phyloP scores from a whole-genome alignment of 2,797 vertebrate genomes.

The Simalia tracyae region DNA sequence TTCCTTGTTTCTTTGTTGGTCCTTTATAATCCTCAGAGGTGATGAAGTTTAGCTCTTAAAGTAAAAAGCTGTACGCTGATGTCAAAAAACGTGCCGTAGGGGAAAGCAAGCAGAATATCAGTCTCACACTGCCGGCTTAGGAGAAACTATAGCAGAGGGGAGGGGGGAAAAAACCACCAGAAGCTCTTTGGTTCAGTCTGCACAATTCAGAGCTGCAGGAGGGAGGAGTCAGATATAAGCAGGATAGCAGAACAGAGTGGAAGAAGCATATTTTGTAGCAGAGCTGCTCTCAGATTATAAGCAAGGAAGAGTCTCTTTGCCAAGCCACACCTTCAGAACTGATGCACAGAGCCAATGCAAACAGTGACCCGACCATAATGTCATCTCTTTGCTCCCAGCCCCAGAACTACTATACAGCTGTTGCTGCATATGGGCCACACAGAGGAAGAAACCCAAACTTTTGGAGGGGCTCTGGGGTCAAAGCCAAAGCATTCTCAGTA shows the following conservation, averaged over 20 bases:
- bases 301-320: conserved; percentile 36
- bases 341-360: conserved; percentile 46
- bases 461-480: neutral
- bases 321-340: conserved; percentile 58
- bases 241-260: conserved; percentile 46
- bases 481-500: neutral
- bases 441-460: neutral
- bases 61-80: conserved; percentile 34
- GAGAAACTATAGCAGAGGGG: conserved; percentile 30
- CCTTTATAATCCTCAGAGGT: neutral
- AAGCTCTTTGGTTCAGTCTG: conserved; percentile 61
- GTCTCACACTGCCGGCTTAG: conserved; percentile 47
- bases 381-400: conserved; percentile 13
- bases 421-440: neutral
- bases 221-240: conserved; percentile 72
- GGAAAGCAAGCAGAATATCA: conserved; percentile 42
- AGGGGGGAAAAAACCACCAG: conserved; percentile 2
- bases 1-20: neutral
- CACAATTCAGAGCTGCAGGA: conserved; percentile 70
- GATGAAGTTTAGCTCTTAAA: conserved; percentile 24
- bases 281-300: conserved; percentile 36
- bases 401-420: conserved; percentile 23
- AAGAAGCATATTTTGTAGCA: conserved; percentile 18
- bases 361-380: conserved; percentile 49
- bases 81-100: conserved; percentile 47